Conservation (phyloP, 2,888 invertebrate genomes). For the Tetragnatha montana region DNA sequence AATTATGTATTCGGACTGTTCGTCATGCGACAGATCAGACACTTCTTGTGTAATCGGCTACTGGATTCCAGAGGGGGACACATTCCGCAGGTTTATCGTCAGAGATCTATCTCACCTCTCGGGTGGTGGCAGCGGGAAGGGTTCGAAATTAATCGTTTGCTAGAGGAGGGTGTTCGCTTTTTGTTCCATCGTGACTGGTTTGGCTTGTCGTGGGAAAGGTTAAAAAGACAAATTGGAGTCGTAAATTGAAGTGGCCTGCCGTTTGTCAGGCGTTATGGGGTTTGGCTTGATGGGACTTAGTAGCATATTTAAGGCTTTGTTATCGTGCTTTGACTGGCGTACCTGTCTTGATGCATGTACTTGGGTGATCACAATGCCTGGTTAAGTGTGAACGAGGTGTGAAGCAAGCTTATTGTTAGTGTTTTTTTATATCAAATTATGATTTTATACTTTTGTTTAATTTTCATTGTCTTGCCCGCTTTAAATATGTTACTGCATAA, state of each 20-base stretch:
- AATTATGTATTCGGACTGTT: constrained; percentile 61
- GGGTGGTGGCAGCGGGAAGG: constrained; percentile 15
- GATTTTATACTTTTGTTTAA: too few relatives aligned
- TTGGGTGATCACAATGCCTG: too few relatives aligned
- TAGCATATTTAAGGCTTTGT: too few relatives aligned
- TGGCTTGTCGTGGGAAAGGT: not conserved
- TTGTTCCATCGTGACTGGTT: not conserved
- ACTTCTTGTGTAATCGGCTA: constrained; percentile 59
- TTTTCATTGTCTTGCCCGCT: too few relatives aligned
- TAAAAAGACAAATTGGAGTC: not conserved
- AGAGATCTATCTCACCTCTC: constrained; percentile 47
- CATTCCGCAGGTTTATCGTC: constrained; percentile 8
- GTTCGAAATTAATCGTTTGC: constrained; percentile 23
- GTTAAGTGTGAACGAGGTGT: too few relatives aligned
- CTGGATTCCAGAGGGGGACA: constrained; percentile 19
- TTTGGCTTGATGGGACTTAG: too few relatives aligned
- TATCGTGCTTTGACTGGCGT: too few relatives aligned
- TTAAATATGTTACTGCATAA: too few relatives aligned
- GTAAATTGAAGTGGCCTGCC: not conserved
- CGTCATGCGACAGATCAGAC: constrained; percentile 60
- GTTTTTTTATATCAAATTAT: too few relatives aligned
- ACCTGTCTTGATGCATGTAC: too few relatives aligned
- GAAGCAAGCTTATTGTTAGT: too few relatives aligned
- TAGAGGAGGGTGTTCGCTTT: not conserved
- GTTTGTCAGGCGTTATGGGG: not conserved